Percentiles rank a stretch among this genome's conserved stretches.
Evolutionary conservation across 2,888 invertebrate genomes (phyloP).

Genomic region (Agrotis segetum): DNA sequence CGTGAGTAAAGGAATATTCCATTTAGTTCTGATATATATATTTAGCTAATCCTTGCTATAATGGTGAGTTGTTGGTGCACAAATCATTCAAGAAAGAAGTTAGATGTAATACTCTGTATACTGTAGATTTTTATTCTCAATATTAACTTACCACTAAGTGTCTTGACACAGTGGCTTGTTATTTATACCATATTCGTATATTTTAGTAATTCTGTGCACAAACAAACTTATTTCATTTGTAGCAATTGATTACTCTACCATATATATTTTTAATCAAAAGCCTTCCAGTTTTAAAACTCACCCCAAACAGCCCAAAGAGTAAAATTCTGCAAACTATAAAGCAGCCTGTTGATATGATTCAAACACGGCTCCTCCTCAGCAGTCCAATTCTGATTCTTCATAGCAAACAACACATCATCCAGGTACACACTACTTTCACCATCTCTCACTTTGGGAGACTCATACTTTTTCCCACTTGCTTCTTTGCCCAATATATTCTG

Average conservation of each 20-base stretch:
- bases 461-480: conserved; percentile 57
- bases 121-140: too few species aligned
- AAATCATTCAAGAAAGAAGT: conserved; percentile 38
- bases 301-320: conserved; percentile 91
- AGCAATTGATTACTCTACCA: too few species aligned
- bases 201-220: too few species aligned
- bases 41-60: too few species aligned
- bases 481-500: conserved; percentile 45
- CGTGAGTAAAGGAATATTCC: conserved; percentile 38
- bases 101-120: too few species aligned
- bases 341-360: conserved; percentile 78
- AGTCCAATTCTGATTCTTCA: conserved; percentile 83
- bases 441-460: conserved; percentile 58
- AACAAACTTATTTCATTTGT: too few species aligned
- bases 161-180: too few species aligned
- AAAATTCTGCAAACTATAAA: conserved; percentile 86
- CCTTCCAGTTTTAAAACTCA: conserved; percentile 70
- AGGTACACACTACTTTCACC: conserved; percentile 77
- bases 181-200: too few species aligned
- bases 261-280: too few species aligned
- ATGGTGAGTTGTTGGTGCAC: background rate
- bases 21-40: background rate
- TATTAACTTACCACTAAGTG: too few species aligned
- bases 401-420: conserved; percentile 82
- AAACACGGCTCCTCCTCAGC: conserved; percentile 80